These are phyloP conservation scores for Galaxea fascicularis DNA, from an alignment of 92 coral and sea anemone genomes.

Conservation along the genomic window DNA sequence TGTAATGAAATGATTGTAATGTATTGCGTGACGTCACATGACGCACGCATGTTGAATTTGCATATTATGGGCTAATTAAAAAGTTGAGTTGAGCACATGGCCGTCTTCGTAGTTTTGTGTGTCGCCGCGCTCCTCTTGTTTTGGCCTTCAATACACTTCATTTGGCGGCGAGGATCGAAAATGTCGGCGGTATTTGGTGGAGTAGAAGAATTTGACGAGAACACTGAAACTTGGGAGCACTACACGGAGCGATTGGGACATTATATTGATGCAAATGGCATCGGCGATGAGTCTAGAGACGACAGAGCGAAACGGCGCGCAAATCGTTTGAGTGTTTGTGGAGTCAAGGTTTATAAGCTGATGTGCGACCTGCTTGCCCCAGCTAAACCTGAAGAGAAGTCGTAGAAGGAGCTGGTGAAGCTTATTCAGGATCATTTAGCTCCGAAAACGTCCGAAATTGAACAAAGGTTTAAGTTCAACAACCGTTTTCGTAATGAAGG, in stretches of 20 bases:
- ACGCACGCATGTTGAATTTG: no score
- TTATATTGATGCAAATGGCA: constrained; percentile 18
- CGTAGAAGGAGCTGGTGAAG: constrained; percentile 50
- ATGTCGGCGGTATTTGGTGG: neutral
- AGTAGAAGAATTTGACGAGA: constrained; percentile 1
- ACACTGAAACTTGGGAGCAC: constrained; percentile 28
- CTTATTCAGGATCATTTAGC: constrained; percentile 35
- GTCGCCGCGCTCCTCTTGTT: no score
- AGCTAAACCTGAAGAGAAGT: constrained; percentile 32
- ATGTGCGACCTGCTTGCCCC: constrained; percentile 47
- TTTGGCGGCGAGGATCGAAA: constrained; percentile 8
- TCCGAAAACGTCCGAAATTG: constrained; percentile 51
- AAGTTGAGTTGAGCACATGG: no score
- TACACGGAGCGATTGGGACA: constrained; percentile 19
- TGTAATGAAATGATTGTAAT: no score
- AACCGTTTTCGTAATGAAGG: constrained; percentile 48
- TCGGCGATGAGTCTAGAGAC: neutral
- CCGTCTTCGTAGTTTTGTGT: no score
- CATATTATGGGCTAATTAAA: no score
- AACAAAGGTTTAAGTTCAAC: constrained; percentile 59
- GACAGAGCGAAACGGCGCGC: constrained; percentile 44
- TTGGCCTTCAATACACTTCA: no score
- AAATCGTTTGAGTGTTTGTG: constrained; percentile 45
- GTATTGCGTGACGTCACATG: no score
- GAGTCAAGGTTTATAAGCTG: constrained; percentile 48